A percentile compares a stretch with the other conserved stretches of the same genome.
Evolutionary conservation across 2,888 invertebrate species (phyloP).

Genomic region (Odontothrips loti): DNA sequence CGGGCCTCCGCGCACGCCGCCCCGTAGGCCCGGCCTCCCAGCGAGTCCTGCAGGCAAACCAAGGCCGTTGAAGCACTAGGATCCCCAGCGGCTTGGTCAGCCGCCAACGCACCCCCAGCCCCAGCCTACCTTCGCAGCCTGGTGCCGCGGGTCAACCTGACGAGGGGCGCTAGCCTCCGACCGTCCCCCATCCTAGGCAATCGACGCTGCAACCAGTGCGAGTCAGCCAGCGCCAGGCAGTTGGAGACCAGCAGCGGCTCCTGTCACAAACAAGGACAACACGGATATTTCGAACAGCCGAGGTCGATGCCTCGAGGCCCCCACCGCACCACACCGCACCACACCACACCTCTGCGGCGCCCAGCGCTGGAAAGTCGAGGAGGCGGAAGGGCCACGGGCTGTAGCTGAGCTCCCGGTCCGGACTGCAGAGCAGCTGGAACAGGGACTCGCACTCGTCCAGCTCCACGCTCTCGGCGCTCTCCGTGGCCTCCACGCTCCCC

Average conservation of each 20-base stretch:
- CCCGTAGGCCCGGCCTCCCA: background rate
- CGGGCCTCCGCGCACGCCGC: background rate
- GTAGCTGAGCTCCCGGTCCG: background rate
- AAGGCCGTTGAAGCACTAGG: background rate
- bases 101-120: background rate
- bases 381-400: background rate
- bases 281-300: background rate
- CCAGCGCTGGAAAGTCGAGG: background rate
- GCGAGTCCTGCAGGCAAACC: background rate
- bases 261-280: background rate
- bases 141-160: background rate
- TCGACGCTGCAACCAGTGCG: background rate
- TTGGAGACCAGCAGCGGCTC: conserved; percentile 15
- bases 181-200: background rate
- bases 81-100: too few relatives aligned
- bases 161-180: background rate
- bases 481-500: background rate
- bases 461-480: background rate
- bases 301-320: background rate
- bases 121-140: background rate
- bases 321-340: background rate
- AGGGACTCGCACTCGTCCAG: background rate
- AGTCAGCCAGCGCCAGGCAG: conserved; percentile 21
- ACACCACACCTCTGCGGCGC: background rate
- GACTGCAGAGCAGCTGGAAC: background rate